These are phyloP conservation scores for Argyresthia goedartella DNA, from an alignment of 2,888 invertebrate genomes.

Conservation along the genomic window DNA sequence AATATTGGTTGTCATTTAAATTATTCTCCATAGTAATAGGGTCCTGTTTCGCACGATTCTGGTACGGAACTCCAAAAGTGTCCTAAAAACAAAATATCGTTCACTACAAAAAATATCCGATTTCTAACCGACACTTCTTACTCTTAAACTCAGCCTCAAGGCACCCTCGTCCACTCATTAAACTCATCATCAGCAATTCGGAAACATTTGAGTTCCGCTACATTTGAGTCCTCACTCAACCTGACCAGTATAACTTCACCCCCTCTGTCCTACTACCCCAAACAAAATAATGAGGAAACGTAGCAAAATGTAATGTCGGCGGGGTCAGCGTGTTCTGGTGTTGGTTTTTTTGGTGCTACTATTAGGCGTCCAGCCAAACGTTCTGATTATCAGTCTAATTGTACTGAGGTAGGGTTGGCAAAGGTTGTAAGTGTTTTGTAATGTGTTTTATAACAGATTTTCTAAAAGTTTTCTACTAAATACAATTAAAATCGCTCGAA, in stretches of 20 bases:
- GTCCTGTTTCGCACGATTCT: too few relatives aligned
- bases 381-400: constrained; percentile 30
- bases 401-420: constrained; percentile 3
- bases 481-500: too few relatives aligned
- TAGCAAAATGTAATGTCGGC: neutral
- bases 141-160: neutral
- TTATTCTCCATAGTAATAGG: too few relatives aligned
- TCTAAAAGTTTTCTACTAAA: too few relatives aligned
- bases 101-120: neutral
- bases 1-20: too few relatives aligned
- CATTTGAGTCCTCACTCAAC: neutral
- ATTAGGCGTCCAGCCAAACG: constrained; percentile 40
- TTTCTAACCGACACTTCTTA: neutral
- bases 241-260: neutral
- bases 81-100: too few relatives aligned
- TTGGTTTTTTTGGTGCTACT: constrained; percentile 6
- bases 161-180: neutral
- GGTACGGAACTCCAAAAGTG: too few relatives aligned
- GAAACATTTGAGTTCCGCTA: neutral
- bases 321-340: neutral
- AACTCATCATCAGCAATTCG: neutral
- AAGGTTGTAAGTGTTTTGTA: neutral
- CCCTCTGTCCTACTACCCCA: neutral
- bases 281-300: too few relatives aligned
- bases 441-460: constrained; percentile 21